A percentile compares a stretch with the other conserved stretches of the same genome.
Conservation (phyloP, 2,888 invertebrate genomes). For the Drosophila stalkeri region DNA sequence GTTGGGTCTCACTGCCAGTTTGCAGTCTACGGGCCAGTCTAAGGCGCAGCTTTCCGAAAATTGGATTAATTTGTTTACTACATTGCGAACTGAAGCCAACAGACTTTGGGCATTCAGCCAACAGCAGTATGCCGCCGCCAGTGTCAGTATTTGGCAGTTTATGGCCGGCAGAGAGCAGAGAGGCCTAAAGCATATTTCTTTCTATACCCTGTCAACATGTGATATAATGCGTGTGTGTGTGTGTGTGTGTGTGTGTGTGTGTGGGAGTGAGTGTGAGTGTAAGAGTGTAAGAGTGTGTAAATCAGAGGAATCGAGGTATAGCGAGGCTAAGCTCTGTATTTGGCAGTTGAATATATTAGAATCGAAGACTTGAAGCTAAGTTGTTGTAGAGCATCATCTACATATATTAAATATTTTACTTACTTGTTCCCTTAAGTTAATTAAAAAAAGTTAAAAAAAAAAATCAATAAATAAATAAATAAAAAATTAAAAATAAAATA, state of each 20-base stretch:
- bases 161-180: constrained; percentile 9
- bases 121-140: not conserved
- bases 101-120: not conserved
- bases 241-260: not conserved
- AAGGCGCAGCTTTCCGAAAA: constrained; percentile 49
- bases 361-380: not conserved
- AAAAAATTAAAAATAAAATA: too few relatives aligned
- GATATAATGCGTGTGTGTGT: not conserved
- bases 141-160: constrained; percentile 28
- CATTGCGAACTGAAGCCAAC: constrained; percentile 20
- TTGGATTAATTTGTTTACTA: constrained; percentile 78
- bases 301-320: not conserved
- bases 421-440: too few relatives aligned
- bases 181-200: not conserved
- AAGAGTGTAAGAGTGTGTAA: not conserved
- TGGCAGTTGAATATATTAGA: not conserved
- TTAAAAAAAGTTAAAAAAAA: too few relatives aligned
- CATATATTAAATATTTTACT: too few relatives aligned
- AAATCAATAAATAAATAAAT: too few relatives aligned
- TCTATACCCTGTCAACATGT: not conserved
- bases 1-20: constrained; percentile 15
- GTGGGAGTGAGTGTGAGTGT: not conserved
- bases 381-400: too few relatives aligned
- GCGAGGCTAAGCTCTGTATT: too few relatives aligned
- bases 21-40: constrained; percentile 2